Conservation (phyloP, 2,797 vertebrate genomes). For the Setipinna tenuifilis region DNA sequence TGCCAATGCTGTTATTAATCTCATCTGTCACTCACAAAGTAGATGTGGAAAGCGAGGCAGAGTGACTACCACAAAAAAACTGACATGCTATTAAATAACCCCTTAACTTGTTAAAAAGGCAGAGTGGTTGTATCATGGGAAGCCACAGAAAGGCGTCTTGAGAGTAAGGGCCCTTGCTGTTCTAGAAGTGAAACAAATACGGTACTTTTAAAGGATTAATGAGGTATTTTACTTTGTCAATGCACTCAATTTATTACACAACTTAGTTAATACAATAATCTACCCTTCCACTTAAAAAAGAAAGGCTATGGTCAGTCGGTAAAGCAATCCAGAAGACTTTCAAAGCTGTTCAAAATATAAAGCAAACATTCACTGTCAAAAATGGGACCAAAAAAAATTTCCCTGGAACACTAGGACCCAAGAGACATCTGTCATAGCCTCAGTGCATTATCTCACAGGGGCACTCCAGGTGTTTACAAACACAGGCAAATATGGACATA, state of each 20-base stretch:
- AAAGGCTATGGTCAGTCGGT: neutral
- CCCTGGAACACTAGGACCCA: neutral
- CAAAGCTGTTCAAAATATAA: neutral
- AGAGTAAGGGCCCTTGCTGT: neutral
- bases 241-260: neutral
- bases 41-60: conserved; percentile 25
- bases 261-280: neutral
- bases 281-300: neutral
- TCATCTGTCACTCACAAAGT: conserved; percentile 63
- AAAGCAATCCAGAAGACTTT: neutral
- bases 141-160: neutral
- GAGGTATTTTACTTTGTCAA: neutral
- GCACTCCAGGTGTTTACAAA: neutral
- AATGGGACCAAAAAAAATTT: neutral
- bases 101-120: conserved; percentile 7
- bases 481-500: neutral
- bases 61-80: conserved; percentile 16
- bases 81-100: conserved; percentile 6
- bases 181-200: neutral
- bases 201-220: neutral
- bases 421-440: neutral
- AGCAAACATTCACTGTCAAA: conserved; percentile 26
- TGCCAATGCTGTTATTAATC: conserved; percentile 46
- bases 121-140: neutral
- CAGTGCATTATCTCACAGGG: neutral